phyloP scores from a whole-genome alignment of 2,888 invertebrate genomes.

The Macrophya annulata region DNA sequence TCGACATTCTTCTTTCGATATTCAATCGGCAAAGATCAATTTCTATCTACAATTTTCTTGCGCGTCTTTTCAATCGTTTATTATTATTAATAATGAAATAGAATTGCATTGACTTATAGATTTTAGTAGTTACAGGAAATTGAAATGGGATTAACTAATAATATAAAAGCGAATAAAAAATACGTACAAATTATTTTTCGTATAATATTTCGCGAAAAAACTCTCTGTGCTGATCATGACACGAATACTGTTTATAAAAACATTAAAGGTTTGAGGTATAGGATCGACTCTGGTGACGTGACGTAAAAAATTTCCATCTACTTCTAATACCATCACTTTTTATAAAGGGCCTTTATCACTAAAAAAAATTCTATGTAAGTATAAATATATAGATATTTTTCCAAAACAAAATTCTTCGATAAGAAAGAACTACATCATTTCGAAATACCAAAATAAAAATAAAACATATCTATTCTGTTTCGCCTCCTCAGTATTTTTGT shows the following conservation, averaged over 20 bases:
- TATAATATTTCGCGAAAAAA: background rate
- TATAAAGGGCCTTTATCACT: background rate
- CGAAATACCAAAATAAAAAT: too few species aligned
- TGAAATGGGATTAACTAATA: background rate
- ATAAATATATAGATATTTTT: background rate
- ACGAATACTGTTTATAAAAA: background rate
- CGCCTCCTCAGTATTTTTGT: background rate
- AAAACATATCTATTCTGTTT: background rate
- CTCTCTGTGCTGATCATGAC: background rate
- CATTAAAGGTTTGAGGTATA: background rate
- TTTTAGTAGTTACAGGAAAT: background rate
- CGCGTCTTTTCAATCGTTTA: background rate
- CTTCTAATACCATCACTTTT: constrained; percentile 10
- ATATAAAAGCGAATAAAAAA: background rate
- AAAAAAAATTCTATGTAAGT: background rate
- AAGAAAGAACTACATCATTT: too few species aligned
- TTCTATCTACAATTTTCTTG: background rate
- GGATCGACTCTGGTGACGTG: background rate
- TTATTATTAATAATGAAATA: background rate
- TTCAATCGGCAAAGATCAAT: background rate
- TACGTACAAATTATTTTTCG: background rate
- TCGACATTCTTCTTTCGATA: background rate
- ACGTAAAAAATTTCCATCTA: background rate
- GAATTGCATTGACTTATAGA: background rate
- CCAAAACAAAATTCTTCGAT: background rate